Conservation (phyloP, 2,113 vertebrate species). For the Tamias sibiricus region DNA sequence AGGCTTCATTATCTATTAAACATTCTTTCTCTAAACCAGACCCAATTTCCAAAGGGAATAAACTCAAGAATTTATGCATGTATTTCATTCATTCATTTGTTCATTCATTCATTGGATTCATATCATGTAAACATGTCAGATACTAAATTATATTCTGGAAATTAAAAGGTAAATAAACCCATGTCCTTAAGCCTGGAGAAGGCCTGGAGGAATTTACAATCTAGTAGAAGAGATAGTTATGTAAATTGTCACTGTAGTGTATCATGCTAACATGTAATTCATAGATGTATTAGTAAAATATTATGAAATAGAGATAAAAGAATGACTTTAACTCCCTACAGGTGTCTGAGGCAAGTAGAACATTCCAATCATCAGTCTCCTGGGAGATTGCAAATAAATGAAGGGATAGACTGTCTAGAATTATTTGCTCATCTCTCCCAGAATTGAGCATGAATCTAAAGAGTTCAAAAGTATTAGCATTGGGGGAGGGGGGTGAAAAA, state of each 20-base stretch:
- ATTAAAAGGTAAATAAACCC: background rate
- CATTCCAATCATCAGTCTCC: background rate
- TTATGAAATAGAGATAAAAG: background rate
- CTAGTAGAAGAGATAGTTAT: background rate
- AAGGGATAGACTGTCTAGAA: background rate
- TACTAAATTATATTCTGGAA: background rate
- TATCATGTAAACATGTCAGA: background rate
- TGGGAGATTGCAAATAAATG: background rate
- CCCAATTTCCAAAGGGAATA: background rate
- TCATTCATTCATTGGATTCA: background rate
- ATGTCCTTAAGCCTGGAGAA: background rate
- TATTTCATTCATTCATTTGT: background rate
- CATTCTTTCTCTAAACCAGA: background rate
- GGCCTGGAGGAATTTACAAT: background rate
- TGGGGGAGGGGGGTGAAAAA: background rate
- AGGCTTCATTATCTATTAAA: background rate
- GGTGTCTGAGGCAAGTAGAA: background rate
- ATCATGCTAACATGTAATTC: background rate
- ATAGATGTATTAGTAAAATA: background rate
- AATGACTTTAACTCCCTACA: background rate
- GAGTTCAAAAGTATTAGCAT: conserved; percentile 42
- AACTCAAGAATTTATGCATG: background rate
- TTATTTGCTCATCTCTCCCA: background rate
- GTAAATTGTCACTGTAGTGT: background rate
- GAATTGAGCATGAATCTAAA: background rate